phyloP scores from a whole-genome alignment of 2,888 invertebrate genomes.

The Limnephilus marmoratus region DNA sequence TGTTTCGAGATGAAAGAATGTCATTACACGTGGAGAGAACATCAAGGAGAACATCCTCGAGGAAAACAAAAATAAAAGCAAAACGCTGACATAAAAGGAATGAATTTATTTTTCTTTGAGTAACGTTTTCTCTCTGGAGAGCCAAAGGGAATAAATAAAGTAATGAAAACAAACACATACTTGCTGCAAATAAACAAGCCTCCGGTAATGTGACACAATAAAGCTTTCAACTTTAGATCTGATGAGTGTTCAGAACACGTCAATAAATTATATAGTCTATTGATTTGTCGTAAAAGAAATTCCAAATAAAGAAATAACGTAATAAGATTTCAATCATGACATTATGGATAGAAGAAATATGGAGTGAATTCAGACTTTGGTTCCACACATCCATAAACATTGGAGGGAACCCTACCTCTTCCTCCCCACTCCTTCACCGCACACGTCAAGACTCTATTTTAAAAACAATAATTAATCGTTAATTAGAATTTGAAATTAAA shows the following conservation, averaged over 20 bases:
- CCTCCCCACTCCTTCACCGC: too few species aligned
- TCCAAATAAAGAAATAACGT: not conserved
- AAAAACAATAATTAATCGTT: too few species aligned
- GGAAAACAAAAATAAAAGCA: not conserved
- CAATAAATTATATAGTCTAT: not conserved
- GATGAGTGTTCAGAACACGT: not conserved
- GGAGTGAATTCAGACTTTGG: too few species aligned
- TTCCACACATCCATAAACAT: too few species aligned
- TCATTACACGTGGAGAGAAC: not conserved
- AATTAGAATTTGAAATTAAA: too few species aligned
- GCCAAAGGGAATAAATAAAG: not conserved
- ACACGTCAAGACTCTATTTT: too few species aligned
- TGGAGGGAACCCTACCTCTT: too few species aligned
- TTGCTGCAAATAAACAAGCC: not conserved
- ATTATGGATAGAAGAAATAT: not conserved
- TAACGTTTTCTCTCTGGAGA: not conserved
- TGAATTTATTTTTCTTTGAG: not conserved
- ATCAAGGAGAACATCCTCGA: not conserved
- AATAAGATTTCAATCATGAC: not conserved
- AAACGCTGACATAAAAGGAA: not conserved
- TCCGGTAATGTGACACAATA: not conserved
- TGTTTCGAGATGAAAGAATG: slow-evolving; percentile 2
- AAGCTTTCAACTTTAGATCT: not conserved
- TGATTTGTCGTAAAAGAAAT: not conserved
- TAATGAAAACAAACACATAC: slow-evolving; percentile 2